Evolutionary conservation across 2,113 vertebrate species (phyloP), one percentile per base, ranked within the genome.

Genomic region (Leucosticte australis): DNA sequence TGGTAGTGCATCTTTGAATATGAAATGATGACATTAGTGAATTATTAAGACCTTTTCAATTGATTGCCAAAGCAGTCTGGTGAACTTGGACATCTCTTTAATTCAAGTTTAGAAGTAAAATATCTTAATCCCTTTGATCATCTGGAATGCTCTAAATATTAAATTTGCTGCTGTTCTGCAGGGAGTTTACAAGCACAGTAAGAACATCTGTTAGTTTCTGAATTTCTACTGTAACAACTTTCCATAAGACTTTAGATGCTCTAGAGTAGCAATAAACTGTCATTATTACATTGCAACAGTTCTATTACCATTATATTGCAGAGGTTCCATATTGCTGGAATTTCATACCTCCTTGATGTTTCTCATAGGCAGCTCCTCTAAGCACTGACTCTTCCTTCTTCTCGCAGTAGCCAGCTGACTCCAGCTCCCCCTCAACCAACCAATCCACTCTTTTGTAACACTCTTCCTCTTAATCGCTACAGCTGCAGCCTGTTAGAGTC

Each of bases 91-190:
- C 21, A 27, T 81, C 73, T 89, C 64, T 90, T 64, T 86, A 87
- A 92, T 78, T 87, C 55, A 91, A 39, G 13, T 55, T 80, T 70
- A 65, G 67, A 90, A 69, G 35, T 55, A 84, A 83, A 69, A 88
- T 89, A 63, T 37, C 47, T 77, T 56, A 20, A 83, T 84, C 17
- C 80, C 22, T 71, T 80, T 56, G 39, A 90, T 78, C 50, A 5
- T 46, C 68, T 53, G 41, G 46, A 75, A 63, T 59, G 30, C 39
- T 62, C 27, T 70, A 37, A 80, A 55, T 70, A 89, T 2, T 80
- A n/a, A 56, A 53, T 84, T 64, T 89, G 37, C 86, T 71, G 23
- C 37, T 78, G 27, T 28, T 87, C 39, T 73, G n/a, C 47, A 35
- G 19, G 23, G 50, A 68, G 15, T 83, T 94, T 63, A 37, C 49